Percentiles rank a stretch among this genome's conserved stretches.
These are phyloP conservation scores for Chionoecetes opilio DNA, from an alignment of 1,140 invertebrate genomes.

Conservation along the genomic window DNA sequence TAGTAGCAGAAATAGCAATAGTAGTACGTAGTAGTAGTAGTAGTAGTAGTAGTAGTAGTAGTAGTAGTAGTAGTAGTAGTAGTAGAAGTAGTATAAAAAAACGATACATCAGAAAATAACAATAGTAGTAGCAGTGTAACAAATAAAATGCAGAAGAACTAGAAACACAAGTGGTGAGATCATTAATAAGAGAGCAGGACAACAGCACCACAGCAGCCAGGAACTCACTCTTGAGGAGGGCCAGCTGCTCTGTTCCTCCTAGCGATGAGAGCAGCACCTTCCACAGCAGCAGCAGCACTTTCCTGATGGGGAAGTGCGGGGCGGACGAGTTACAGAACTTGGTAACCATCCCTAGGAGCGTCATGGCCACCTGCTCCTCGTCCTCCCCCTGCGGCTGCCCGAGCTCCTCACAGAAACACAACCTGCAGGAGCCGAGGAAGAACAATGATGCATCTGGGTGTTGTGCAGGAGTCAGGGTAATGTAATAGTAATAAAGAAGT, in stretches of 20 bases:
- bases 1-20: no score
- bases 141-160: no score
- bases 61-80: no score
- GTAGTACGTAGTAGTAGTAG: no score
- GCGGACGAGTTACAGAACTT: slow-evolving; percentile 96
- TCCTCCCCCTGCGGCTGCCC: slow-evolving; percentile 86
- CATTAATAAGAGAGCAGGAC: no score
- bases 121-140: no score
- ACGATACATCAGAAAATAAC: no score
- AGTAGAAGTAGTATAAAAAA: no score
- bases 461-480: no score
- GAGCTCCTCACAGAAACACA: slow-evolving; percentile 78
- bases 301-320: slow-evolving; percentile 99
- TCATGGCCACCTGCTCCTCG: slow-evolving; percentile 92
- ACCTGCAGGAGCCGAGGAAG: slow-evolving; percentile 50
- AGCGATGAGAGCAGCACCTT: slow-evolving; percentile 95
- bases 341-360: slow-evolving; percentile 96
- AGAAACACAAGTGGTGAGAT: not conserved
- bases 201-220: not conserved
- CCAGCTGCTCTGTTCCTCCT: slow-evolving; percentile 93
- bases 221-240: slow-evolving; percentile 87
- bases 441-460: no score
- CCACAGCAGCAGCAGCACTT: slow-evolving; percentile 97
- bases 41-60: no score
- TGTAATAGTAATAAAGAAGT: no score